phyloP scores from a whole-genome alignment of 2,888 invertebrate genomes.

The Mycalesis mineus region DNA sequence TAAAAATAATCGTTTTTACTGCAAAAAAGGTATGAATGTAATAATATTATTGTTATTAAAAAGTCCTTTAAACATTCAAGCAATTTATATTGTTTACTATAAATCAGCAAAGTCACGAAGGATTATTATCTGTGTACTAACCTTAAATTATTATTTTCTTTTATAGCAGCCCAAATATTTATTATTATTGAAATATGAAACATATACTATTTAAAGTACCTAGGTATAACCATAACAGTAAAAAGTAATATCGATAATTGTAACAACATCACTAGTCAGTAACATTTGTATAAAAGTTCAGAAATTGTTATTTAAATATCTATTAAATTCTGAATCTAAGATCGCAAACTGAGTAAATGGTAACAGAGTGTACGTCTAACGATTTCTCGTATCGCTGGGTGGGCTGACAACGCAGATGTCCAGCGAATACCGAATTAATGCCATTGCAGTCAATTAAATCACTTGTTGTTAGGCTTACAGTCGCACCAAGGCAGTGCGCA shows the following conservation, averaged over 20 bases:
- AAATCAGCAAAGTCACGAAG: too few relatives aligned
- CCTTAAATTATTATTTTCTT: too few relatives aligned
- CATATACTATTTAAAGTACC: too few relatives aligned
- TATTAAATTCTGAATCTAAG: neutral
- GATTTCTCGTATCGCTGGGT: slow-evolving; percentile 18
- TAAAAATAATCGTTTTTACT: neutral
- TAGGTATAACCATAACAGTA: too few relatives aligned
- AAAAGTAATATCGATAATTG: neutral
- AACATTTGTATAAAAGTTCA: neutral
- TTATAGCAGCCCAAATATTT: too few relatives aligned
- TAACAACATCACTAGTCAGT: neutral
- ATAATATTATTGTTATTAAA: neutral
- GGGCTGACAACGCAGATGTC: slow-evolving; percentile 26
- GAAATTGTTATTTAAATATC: neutral
- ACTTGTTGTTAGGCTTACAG: slow-evolving; percentile 43
- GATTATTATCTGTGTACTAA: too few relatives aligned
- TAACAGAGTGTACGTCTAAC: neutral
- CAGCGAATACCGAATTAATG: slow-evolving; percentile 48
- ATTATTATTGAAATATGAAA: too few relatives aligned
- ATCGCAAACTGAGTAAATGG: too few relatives aligned
- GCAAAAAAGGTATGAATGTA: neutral
- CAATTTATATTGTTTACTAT: too few relatives aligned
- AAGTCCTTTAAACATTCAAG: neutral
- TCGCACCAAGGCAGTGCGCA: slow-evolving; percentile 41
- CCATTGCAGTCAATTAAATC: slow-evolving; percentile 64